These are phyloP conservation scores for Drosophila pseudoobscura DNA, from an alignment of 1,140 invertebrate species.

Conservation along the genomic window DNA sequence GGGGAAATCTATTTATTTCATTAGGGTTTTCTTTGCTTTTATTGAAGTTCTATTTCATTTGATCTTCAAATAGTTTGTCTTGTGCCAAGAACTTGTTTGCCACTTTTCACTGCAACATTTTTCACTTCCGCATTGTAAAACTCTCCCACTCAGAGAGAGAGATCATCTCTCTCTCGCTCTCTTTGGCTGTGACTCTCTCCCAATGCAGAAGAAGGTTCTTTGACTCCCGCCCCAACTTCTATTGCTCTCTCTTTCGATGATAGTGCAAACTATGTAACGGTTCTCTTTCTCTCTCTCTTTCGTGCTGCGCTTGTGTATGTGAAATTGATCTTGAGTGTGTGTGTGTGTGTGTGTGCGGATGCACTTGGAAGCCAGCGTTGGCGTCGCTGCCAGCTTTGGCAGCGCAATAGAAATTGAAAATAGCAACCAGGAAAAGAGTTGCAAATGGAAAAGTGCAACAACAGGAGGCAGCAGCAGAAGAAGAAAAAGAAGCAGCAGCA, in stretches of 20 bases:
- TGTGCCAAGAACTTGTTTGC: slow-evolving; percentile 51
- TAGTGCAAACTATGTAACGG: slow-evolving; percentile 49
- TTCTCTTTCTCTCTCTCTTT: slow-evolving; percentile 53
- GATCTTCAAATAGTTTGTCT: slow-evolving; percentile 23
- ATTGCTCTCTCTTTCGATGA: slow-evolving; percentile 54
- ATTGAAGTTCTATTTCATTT: not conserved
- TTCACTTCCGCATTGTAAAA: slow-evolving; percentile 72
- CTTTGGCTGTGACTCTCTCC: slow-evolving; percentile 4
- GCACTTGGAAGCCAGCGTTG: slow-evolving; percentile 41
- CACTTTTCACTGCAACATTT: slow-evolving; percentile 66
- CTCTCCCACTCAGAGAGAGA: slow-evolving; percentile 24
- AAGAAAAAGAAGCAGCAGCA: slow-evolving; percentile 9
- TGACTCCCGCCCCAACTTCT: slow-evolving; percentile 56
- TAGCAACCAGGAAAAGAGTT: slow-evolving; percentile 79
- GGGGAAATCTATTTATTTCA: too few species aligned
- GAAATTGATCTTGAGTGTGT: slow-evolving; percentile 70
- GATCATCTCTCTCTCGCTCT: slow-evolving; percentile 3
- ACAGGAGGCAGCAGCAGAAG: slow-evolving; percentile 18
- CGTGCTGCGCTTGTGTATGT: slow-evolving; percentile 57
- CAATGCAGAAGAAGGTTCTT: slow-evolving; percentile 57
- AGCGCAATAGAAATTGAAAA: slow-evolving; percentile 80
- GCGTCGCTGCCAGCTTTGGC: slow-evolving; percentile 26
- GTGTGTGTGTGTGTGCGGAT: slow-evolving; percentile 13
- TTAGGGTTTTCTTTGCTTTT: not conserved
- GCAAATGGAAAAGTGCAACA: slow-evolving; percentile 72